Evolutionary conservation across 2,888 invertebrate genomes (phyloP).

Genomic region (Temnothorax ravouxi): DNA sequence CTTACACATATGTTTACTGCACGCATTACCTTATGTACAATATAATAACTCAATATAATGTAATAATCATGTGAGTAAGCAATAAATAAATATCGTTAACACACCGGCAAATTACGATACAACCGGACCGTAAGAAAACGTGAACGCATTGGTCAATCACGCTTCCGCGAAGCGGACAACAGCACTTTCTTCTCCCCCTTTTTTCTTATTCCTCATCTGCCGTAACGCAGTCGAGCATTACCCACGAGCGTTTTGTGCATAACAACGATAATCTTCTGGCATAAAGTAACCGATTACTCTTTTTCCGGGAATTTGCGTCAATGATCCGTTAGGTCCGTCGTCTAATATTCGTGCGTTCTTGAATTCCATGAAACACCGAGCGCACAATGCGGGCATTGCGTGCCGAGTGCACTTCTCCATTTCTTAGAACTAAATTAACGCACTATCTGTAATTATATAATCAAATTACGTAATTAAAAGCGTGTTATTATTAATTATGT

Average conservation of each 20-base stretch:
- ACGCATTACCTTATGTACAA: background rate
- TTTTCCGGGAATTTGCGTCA: conserved; percentile 55
- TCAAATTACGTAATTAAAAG: background rate
- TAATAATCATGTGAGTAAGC: background rate
- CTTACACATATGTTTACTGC: background rate
- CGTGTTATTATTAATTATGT: background rate
- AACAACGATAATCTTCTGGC: conserved; percentile 57
- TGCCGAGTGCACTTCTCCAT: background rate
- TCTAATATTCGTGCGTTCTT: conserved; percentile 1
- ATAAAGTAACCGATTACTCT: conserved; percentile 61
- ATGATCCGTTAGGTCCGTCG: conserved; percentile 9
- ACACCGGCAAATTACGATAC: background rate
- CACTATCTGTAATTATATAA: background rate
- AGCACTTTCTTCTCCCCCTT: conserved; percentile 6
- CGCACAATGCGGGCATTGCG: conserved; percentile 18
- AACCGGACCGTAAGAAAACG: background rate
- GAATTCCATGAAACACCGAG: conserved; percentile 17
- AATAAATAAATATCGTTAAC: conserved; percentile 25
- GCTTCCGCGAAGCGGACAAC: conserved; percentile 1
- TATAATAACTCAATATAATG: background rate
- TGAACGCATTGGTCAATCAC: background rate
- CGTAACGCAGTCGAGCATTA: conserved; percentile 13
- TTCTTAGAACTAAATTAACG: conserved; percentile 15
- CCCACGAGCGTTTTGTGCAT: conserved; percentile 20
- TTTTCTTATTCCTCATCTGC: conserved; percentile 24